A percentile compares a stretch with the other conserved stretches of the same genome.
Evolutionary conservation across 2,113 vertebrate species (phyloP).

Genomic region (Hippolais icterina): DNA sequence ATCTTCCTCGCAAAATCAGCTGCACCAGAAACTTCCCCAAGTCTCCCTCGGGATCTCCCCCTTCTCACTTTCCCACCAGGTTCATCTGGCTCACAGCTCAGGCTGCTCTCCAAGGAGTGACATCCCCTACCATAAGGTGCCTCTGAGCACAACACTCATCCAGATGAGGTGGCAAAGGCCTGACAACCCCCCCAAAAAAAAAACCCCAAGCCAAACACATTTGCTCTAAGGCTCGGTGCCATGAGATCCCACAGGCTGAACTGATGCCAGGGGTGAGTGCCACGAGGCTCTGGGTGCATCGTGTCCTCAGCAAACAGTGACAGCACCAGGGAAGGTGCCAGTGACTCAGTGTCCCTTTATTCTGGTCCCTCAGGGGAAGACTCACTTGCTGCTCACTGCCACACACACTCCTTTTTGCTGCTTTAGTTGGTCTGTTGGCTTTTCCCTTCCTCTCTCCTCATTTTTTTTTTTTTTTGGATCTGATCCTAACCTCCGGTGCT

Average conservation of each 20-base stretch:
- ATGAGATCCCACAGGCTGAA: neutral
- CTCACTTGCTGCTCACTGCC: neutral
- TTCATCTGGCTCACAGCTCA: neutral
- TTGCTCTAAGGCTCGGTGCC: neutral
- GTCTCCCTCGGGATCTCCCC: neutral
- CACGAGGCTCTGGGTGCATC: neutral
- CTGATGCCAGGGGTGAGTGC: neutral
- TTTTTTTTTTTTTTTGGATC: neutral
- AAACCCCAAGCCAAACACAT: neutral
- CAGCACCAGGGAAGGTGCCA: neutral
- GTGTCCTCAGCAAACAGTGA: neutral
- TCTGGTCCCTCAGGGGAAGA: neutral
- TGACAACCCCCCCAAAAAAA: neutral
- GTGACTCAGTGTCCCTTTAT: neutral
- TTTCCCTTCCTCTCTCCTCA: neutral
- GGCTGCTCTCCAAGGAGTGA: neutral
- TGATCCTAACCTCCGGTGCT: neutral
- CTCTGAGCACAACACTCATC: neutral
- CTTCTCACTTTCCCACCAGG: neutral
- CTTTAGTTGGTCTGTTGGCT: neutral
- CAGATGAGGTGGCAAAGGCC: neutral
- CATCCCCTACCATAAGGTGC: neutral
- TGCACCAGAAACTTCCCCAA: neutral
- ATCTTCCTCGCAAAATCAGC: neutral
- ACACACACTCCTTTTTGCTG: accelerated